Conservation (phyloP, 2,888 invertebrate genomes). For the Mamestra brassicae region DNA sequence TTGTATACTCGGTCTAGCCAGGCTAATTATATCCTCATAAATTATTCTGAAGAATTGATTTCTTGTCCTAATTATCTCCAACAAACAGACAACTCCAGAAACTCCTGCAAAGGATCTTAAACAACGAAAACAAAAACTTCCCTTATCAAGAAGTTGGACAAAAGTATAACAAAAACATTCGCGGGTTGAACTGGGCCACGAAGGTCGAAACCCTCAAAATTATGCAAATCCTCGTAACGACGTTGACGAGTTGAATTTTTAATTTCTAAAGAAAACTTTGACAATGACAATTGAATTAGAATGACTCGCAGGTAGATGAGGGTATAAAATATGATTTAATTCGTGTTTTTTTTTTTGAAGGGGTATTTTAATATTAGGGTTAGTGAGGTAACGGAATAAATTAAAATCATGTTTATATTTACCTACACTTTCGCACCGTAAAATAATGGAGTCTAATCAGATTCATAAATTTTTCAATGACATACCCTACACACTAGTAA, state of each 20-base stretch:
- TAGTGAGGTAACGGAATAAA: too few relatives aligned
- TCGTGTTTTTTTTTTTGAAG: conserved; percentile 4
- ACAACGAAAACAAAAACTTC: conserved; percentile 27
- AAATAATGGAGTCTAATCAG: too few relatives aligned
- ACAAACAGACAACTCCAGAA: conserved; percentile 3
- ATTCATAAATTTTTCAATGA: too few relatives aligned
- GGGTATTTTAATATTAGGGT: conserved; percentile 15
- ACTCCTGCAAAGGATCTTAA: conserved; percentile 10
- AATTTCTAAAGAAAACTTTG: conserved; percentile 66
- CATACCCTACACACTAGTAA: too few relatives aligned
- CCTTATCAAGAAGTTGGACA: conserved; percentile 25
- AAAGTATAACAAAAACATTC: conserved; percentile 56
- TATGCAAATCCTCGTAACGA: conserved; percentile 68
- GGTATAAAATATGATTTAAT: conserved; percentile 47
- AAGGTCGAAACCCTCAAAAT: conserved; percentile 64
- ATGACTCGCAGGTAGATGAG: conserved; percentile 55
- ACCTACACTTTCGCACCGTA: too few relatives aligned
- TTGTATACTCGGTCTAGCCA: neutral
- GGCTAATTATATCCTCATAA: neutral
- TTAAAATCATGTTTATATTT: too few relatives aligned
- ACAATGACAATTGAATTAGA: conserved; percentile 65
- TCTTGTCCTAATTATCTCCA: conserved; percentile 2
- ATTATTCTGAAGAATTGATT: neutral
- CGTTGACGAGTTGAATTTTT: conserved; percentile 71
- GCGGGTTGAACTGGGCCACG: conserved; percentile 53